Conservation (phyloP, 2,797 vertebrate species). For the Microctenopoma steveboyesi region DNA sequence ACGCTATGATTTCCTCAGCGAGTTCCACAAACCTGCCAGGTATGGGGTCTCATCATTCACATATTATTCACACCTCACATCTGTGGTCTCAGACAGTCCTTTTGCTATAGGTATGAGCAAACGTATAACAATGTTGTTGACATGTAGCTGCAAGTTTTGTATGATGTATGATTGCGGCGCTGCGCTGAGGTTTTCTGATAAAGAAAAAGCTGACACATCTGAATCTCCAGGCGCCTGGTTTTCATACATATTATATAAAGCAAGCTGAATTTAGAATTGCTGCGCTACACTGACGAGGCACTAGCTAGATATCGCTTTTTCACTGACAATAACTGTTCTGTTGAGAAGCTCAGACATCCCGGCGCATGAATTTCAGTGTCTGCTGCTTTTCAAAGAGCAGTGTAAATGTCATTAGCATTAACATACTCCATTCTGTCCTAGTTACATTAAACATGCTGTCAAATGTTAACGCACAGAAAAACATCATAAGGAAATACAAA, state of each 20-base stretch:
- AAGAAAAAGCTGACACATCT: slow-evolving; percentile 42
- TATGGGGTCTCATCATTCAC: slow-evolving; percentile 81
- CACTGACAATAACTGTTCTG: slow-evolving; percentile 28
- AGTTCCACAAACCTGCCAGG: slow-evolving; percentile 94
- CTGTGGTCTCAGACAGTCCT: slow-evolving; percentile 50
- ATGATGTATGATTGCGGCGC: slow-evolving; percentile 54
- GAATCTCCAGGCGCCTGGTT: slow-evolving; percentile 49
- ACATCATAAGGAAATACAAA: slow-evolving; percentile 8
- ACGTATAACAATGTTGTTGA: slow-evolving; percentile 66
- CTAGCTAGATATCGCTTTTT: slow-evolving; percentile 11
- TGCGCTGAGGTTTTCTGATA: slow-evolving; percentile 36
- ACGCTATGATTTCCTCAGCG: slow-evolving; percentile 93
- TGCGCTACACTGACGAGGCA: slow-evolving; percentile 34
- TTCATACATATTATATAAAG: slow-evolving; percentile 62
- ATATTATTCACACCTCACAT: slow-evolving; percentile 77
- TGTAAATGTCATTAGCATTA: background rate
- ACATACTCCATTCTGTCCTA: background rate
- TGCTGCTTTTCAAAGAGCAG: slow-evolving; percentile 19
- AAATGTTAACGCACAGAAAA: slow-evolving; percentile 12
- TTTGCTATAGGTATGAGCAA: slow-evolving; percentile 61
- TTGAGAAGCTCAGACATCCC: slow-evolving; percentile 24
- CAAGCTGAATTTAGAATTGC: slow-evolving; percentile 51
- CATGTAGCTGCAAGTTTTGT: slow-evolving; percentile 58
- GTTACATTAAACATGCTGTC: background rate
- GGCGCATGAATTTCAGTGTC: slow-evolving; percentile 26